These are phyloP conservation scores for Furcula furcula DNA, from an alignment of 2,888 invertebrate species.

Conservation along the genomic window DNA sequence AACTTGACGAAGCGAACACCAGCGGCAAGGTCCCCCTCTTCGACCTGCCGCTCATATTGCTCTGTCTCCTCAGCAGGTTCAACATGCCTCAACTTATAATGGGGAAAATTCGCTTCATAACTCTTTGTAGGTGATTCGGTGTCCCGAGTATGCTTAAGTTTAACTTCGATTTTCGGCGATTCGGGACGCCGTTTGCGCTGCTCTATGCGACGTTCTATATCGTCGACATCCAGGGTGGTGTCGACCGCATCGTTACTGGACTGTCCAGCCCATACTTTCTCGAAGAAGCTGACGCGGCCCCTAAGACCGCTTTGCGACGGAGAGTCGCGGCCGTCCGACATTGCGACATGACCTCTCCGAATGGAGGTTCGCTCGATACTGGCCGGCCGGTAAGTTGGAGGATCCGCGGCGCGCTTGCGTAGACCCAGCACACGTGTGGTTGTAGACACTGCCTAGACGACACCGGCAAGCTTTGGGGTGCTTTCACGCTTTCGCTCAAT, in stretches of 20 bases:
- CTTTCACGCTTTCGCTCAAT: too few species aligned
- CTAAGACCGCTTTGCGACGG: conserved; percentile 82
- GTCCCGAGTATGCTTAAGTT: conserved; percentile 81
- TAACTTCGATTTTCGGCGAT: conserved; percentile 83
- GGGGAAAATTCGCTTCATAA: conserved; percentile 59
- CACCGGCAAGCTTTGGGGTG: conserved; percentile 34
- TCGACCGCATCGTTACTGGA: conserved; percentile 63
- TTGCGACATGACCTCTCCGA: conserved; percentile 74
- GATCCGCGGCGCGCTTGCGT: conserved; percentile 53
- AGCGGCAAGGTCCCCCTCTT: conserved; percentile 84
- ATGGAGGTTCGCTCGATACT: conserved; percentile 79
- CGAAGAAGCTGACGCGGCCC: conserved; percentile 90
- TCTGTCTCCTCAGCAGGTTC: conserved; percentile 57
- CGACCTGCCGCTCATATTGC: conserved; percentile 66
- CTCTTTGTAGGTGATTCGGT: conserved; percentile 71
- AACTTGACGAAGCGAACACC: conserved; percentile 86
- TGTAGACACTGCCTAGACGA: conserved; percentile 62
- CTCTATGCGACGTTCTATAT: conserved; percentile 83
- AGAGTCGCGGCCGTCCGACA: conserved; percentile 77
- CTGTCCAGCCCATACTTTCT: conserved; percentile 87
- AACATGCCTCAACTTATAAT: conserved; percentile 74
- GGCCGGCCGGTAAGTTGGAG: conserved; percentile 42
- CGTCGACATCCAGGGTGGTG: conserved; percentile 79
- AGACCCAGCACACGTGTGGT: conserved; percentile 48
- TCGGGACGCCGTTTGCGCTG: conserved; percentile 78